Base-by-base conservation (phyloP, 1,140 invertebrate genomes). In the Nebria ingens region DNA sequence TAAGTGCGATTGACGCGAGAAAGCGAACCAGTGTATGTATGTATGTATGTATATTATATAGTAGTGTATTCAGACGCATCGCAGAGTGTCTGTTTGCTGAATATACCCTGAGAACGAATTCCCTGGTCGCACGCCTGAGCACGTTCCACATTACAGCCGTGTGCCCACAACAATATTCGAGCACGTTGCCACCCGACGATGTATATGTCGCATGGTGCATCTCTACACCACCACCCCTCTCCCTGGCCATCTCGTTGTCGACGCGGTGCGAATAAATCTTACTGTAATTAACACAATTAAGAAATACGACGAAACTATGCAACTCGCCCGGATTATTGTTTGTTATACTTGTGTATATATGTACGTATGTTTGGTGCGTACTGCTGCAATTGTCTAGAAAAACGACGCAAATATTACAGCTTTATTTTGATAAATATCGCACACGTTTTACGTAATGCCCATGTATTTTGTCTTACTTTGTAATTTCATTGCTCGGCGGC, bases 221-320 rank as follows among this genome's bases (percentile, higher is more conserved):
- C 25, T 13, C 25, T 29, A 29, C 15, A 45, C 15, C 40, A 45
- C 40, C 40, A 45, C 40, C 40, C 3, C 40, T 17, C 9, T 4
- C 6, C 3, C 40, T 17, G 17, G 40, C 25, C 25, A 29, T 13
- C 25, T 34, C 25, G 25, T 34, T 9, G 25, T 34, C n/a, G n/a
- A 29, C 25, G 9, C 40, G 17, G 9, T 6, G 6, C 15, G 40
- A 45, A 45, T 45, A 45, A 45, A 45, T 45, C 40, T 45, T 17
- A 9, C 15, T 3, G 40, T 45, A 45, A 45, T 45, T 45, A 45
- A 45, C 40, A 45, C 40, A 45, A 45, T 45, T 45, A 45, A 45
- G 40, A 45, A 45, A 45, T 45, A 45, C 40, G 40, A 45, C 40
- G 17, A 45, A 45, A 45, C 40, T 45, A 45, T 45, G n/a, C 25